Evolutionary conservation across 2,797 vertebrate genomes (phyloP), one percentile per base, ranked within the genome.

Genomic region (Clangula hyemalis): DNA sequence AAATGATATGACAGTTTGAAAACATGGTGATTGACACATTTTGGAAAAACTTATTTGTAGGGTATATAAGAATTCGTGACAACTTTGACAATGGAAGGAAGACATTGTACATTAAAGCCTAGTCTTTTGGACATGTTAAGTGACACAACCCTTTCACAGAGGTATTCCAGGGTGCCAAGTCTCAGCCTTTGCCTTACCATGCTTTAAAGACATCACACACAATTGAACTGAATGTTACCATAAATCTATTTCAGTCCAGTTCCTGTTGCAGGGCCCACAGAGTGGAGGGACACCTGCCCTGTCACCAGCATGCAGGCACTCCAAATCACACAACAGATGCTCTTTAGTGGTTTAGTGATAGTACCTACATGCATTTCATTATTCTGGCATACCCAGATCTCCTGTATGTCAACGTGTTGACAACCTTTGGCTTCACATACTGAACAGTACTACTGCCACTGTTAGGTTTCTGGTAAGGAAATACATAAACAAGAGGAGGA

Each of bases 261-360:
- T 91, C 8, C 30, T 64, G 34, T 11, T 39, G 39, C 36, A 62
- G 43, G 73, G 47, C 51, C 16, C 15, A n/a, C 14, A 38, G 60
- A 61, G 12, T 3, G 12, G 10, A 0, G 9, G 57, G n/a, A 57
- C 27, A 36, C 1, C 10, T 2, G 0, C 4, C 32, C 24, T 11
- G 16, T 30, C 11, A 39, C 22, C 60, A 57, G 30, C 36, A 51
- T 3, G 19, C 38, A 62, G 34, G 12, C 51, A n/a, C 43, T 70
- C n/a, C 68, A 49, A 45, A 12, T 54, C 27, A 39, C 21, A 45
- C 3, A 17, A 8, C 4, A 72, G 27, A 22, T 27, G 28, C 1
- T 20, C 17, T 78, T 36, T 81, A 58, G 58, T 47, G 20, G 2
- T 56, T 66, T 79, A 19, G 19, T 36, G 13, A 16, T 79, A 19